Evolutionary conservation across 2,113 vertebrate species (phyloP).

Genomic region (Saccopteryx bilineata): DNA sequence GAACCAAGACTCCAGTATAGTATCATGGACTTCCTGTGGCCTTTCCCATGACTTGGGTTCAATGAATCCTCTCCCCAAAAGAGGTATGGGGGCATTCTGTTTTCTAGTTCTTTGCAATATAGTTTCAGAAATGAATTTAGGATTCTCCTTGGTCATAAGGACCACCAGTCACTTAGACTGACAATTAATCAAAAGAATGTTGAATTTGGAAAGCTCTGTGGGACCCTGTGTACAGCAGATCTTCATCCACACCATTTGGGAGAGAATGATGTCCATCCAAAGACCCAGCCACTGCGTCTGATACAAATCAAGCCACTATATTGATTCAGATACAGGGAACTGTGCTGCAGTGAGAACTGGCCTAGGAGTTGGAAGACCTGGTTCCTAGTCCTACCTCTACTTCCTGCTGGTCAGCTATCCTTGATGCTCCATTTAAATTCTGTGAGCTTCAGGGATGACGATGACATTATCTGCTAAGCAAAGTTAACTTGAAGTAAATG

Average conservation of each 20-base stretch:
- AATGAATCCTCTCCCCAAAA: background rate
- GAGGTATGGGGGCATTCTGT: background rate
- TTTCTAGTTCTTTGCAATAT: background rate
- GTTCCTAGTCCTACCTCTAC: background rate
- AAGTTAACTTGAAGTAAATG: slow-evolving; percentile 5
- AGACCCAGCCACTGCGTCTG: background rate
- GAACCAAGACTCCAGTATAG: background rate
- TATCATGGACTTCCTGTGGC: background rate
- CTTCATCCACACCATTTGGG: background rate
- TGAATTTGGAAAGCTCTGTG: background rate
- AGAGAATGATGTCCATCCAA: background rate
- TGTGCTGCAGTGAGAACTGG: background rate
- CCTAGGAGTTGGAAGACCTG: background rate
- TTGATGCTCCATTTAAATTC: background rate
- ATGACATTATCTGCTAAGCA: background rate
- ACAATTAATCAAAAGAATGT: background rate
- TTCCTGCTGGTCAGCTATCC: background rate
- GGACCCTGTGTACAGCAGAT: background rate
- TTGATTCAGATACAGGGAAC: background rate
- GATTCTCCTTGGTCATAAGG: background rate
- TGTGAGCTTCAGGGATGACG: background rate
- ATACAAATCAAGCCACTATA: background rate
- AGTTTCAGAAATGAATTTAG: background rate
- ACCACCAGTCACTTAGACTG: background rate
- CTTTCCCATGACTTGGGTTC: background rate